Evolutionary conservation across 2,797 vertebrate genomes (phyloP), one percentile per base, ranked within the genome.

Genomic region (Microchirus variegatus): DNA sequence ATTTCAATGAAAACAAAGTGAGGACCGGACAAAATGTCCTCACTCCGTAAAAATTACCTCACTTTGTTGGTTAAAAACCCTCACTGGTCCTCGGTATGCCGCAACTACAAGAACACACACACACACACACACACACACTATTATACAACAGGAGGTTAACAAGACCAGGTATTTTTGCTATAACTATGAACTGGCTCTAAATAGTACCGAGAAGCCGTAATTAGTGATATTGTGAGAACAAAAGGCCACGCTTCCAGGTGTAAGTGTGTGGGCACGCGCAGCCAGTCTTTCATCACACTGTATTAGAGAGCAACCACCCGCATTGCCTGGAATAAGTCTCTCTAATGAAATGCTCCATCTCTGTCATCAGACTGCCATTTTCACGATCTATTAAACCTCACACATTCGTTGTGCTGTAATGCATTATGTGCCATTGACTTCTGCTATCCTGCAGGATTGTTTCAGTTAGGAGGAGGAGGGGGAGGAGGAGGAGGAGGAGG

Each of bases 261-360:
- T 62, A 63, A 63, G 16, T 44, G 64, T 67, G 65, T 68, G 68
- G 59, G 53, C 63, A 58, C 76, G 73, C 45, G 66, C 72, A 75
- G 67, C 55, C 67, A 48, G 65, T 63, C 77, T 78, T 78, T 80
- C 76, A 82, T 80, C 63, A 53, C 53, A 10, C 63, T 63, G 70
- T 51, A 62, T 65, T 57, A 59, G 55, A 54, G 59, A 59, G 63
- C 60, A 78, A 48, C 77, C 78, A 80, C 73, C 78, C 70, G 58
- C 69, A 62, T 63, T 70, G 68, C 47, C 73, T 74, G 48, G 11
- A 73, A 43, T 81, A 67, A 60, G 74, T 57, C 70, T 50, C 63
- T 74, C 77, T 87, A 90, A 90, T 88, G 88, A 87, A 87, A 90
- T 75, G 78, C 77, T 90, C 83, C 79, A 79, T 90, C 88, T 89